These are phyloP conservation scores for Pardosa pseudoannulata DNA, from an alignment of 2,888 invertebrate genomes.

Conservation along the genomic window DNA sequence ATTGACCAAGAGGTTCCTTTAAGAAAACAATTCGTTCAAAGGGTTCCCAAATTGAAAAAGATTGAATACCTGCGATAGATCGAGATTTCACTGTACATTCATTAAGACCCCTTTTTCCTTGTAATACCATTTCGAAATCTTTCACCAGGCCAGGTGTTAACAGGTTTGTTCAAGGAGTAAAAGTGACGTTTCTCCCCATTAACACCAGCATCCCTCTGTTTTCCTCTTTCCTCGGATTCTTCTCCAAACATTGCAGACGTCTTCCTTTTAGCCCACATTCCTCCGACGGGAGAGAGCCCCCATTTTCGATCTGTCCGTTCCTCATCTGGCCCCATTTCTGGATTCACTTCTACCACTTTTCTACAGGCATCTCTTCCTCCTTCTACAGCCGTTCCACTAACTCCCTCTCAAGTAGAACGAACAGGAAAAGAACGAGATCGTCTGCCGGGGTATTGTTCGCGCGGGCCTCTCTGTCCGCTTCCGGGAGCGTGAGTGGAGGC, in stretches of 20 bases:
- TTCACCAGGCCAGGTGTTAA: too few relatives aligned
- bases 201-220: too few relatives aligned
- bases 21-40: too few relatives aligned
- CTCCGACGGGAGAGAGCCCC: background rate
- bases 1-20: too few relatives aligned
- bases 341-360: background rate
- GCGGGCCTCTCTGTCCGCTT: conserved; percentile 27
- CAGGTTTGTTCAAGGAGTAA: too few relatives aligned
- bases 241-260: background rate
- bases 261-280: conserved; percentile 10
- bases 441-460: conserved; percentile 29
- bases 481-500: conserved; percentile 25
- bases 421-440: conserved; percentile 28
- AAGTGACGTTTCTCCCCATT: too few relatives aligned
- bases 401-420: conserved; percentile 11
- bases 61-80: too few relatives aligned
- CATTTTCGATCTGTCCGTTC: conserved; percentile 11
- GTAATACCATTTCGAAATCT: too few relatives aligned
- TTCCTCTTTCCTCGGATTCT: too few relatives aligned
- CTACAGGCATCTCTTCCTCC: background rate
- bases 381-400: background rate
- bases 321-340: conserved; percentile 1
- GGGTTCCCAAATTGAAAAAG: too few relatives aligned
- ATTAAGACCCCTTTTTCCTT: too few relatives aligned
- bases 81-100: too few relatives aligned